Conservation (phyloP, 2,888 invertebrate genomes). For the Calameuta pallipes region DNA sequence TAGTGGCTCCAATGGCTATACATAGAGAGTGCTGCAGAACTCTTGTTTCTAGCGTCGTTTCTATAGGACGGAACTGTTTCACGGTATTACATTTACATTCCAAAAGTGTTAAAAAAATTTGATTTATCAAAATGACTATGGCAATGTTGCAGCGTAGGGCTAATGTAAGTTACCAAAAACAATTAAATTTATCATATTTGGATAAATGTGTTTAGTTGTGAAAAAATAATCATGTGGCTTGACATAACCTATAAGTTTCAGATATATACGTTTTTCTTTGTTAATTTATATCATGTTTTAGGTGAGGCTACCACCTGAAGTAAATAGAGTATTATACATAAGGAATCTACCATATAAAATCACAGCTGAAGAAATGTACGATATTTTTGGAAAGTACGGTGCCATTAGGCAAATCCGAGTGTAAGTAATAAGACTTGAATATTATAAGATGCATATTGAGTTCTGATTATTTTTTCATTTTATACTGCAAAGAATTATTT, state of each 20-base stretch:
- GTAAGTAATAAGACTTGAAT: constrained; percentile 71
- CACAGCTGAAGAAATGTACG: constrained; percentile 99
- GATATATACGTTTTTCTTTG: constrained; percentile 14
- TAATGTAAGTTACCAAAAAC: constrained; percentile 71
- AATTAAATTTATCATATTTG: background rate
- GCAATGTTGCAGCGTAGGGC: constrained; percentile 79
- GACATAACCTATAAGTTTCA: constrained; percentile 7
- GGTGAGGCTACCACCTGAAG: constrained; percentile 98
- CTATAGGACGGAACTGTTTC: background rate
- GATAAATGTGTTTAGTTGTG: background rate
- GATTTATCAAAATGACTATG: constrained; percentile 69
- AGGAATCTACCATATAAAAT: constrained; percentile 99
- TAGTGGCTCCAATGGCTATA: background rate
- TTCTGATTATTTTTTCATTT: background rate
- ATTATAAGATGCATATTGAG: background rate
- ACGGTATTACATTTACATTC: background rate
- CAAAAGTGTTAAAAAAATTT: background rate
- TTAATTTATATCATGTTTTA: constrained; percentile 63
- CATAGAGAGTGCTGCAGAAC: background rate
- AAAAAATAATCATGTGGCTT: background rate
- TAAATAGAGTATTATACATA: constrained; percentile 95
- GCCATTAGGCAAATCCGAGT: constrained; percentile 98
- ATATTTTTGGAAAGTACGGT: constrained; percentile 99
- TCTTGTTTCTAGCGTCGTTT: background rate
- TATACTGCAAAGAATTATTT: constrained; percentile 13